Percentiles rank a stretch among this genome's conserved stretches.
These are phyloP conservation scores for Petromus typicus DNA, from an alignment of 2,113 vertebrate species.

Conservation along the genomic window DNA sequence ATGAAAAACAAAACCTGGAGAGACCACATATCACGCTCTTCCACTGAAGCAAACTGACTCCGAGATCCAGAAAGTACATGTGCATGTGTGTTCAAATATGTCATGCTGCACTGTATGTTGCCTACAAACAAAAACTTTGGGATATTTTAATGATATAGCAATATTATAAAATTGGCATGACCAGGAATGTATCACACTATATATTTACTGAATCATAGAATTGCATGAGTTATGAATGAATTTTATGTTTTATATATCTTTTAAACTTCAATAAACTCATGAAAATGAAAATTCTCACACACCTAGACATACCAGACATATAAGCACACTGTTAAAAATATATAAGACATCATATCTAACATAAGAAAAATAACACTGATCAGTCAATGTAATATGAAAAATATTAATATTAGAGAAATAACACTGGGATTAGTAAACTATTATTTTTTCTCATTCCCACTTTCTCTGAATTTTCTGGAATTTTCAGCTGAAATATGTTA, in stretches of 20 bases:
- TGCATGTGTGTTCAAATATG: fast-evolving
- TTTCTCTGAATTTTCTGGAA: not conserved
- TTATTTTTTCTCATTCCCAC: not conserved
- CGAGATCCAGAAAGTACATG: not conserved
- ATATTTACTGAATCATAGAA: not conserved
- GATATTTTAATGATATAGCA: not conserved
- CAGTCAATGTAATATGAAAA: not conserved
- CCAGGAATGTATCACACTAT: not conserved
- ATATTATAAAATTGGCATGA: not conserved
- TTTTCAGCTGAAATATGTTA: not conserved
- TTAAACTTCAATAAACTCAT: not conserved
- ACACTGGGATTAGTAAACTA: not conserved
- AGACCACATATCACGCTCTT: not conserved
- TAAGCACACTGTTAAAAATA: not conserved
- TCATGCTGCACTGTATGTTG: not conserved
- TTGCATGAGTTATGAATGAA: not conserved
- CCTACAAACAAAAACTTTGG: not conserved
- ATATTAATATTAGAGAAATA: not conserved
- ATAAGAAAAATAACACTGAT: not conserved
- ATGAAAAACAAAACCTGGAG: not conserved
- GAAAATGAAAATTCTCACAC: not conserved
- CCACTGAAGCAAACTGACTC: not conserved
- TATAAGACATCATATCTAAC: not conserved
- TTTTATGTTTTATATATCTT: not conserved
- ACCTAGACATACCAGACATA: not conserved